These are phyloP conservation scores for Torymus auratus DNA, from an alignment of 2,888 invertebrate species.

Conservation along the genomic window DNA sequence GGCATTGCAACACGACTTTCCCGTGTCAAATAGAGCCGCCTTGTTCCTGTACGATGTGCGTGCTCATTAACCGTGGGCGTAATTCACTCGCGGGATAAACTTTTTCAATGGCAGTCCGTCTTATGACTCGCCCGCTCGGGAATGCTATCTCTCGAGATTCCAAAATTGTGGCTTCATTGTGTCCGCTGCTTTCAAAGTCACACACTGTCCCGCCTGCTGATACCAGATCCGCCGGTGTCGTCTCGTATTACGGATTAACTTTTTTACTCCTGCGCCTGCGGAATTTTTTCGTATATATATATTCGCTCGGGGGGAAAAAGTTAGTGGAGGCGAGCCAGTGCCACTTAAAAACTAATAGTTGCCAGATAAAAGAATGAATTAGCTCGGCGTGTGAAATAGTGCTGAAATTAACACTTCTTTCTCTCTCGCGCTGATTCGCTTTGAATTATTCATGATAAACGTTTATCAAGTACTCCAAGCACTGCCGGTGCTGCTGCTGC, in stretches of 20 bases:
- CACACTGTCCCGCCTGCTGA: not conserved
- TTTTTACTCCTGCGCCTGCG: not conserved
- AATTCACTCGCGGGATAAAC: too few relatives aligned
- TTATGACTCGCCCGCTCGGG: conserved; percentile 11
- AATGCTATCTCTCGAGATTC: conserved; percentile 22
- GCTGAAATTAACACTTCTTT: conserved; percentile 12
- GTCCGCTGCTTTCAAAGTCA: not conserved
- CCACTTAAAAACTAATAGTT: conserved; percentile 1
- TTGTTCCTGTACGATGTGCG: too few relatives aligned
- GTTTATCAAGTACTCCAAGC: too few relatives aligned
- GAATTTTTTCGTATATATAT: too few relatives aligned
- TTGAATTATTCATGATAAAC: too few relatives aligned
- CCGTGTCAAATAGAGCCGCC: too few relatives aligned
- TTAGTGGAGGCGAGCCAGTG: not conserved
- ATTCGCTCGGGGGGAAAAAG: not conserved
- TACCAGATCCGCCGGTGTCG: conserved; percentile 25
- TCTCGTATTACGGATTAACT: conserved; percentile 44
- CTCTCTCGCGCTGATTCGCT: too few relatives aligned
- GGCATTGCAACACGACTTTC: too few relatives aligned
- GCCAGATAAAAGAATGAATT: conserved; percentile 8
- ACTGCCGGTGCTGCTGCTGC: too few relatives aligned
- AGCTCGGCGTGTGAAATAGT: not conserved
- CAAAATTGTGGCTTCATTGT: conserved; percentile 45
- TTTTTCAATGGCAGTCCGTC: not conserved
- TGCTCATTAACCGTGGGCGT: too few relatives aligned